Base-by-base conservation (phyloP, 1,140 invertebrate genomes). In the Cataglyphis hispanica region DNA sequence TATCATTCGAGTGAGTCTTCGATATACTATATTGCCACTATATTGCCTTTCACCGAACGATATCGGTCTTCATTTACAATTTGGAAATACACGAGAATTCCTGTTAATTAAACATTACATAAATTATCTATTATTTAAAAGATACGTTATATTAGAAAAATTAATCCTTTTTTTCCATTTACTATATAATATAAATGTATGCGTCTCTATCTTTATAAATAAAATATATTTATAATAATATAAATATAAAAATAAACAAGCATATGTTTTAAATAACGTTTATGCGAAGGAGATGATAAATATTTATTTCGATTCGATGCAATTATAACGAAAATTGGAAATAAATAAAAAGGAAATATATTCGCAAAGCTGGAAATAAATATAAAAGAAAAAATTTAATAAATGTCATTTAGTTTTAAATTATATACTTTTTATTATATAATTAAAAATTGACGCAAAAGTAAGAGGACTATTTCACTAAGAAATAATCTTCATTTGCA, bases 401-500 rank as follows among this genome's bases (percentile, higher is more conserved):
- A 22, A 60, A 25, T 16, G 2, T 19, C 13, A 46, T 61, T 53
- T n/a, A 83, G 72, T 83, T 80, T 37, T n/a, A 80, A 69, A 58
- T 72, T 83, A 50, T 50, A 50, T 19, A 19, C 25, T 60, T 40
- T 27, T 6, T 3, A 10, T 58, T 60, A 13, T 60, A 13, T 60
- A 31, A 61, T 31, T 43, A 27, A 83, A 83, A 83, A 46, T 61
- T 19, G 22, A 61, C 27, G 58, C 0, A 58, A 72, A 70, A 43
- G 7, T 8, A 27, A 27, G 8, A 31, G 7, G 22, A 43, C 13
- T 27, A 74, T 74, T 43, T 10, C 19, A 5, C 27, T 50, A 11
- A 40, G 43, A 25, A 37, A 72, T 83, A 61, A 83, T 83, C 37
- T 74, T 22, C n/a, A 61, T 83, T 74, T 83, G n/a, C 37, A 60